Base-by-base conservation (phyloP, 2,888 invertebrate species). In the Heliconius ismenius region DNA sequence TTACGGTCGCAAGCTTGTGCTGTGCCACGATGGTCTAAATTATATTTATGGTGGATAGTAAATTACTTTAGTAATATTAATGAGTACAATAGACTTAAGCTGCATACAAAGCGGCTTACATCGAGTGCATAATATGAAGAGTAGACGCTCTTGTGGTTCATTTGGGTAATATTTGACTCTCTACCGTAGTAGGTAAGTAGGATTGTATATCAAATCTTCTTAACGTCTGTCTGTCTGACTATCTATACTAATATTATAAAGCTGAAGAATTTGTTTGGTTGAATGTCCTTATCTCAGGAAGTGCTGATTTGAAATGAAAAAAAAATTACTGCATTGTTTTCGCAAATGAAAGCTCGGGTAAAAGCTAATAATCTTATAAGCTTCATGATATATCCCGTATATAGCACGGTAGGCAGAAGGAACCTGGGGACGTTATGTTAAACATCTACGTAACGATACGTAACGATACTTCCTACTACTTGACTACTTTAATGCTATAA, bases 41-140 rank as follows among this genome's bases (percentile, higher is more conserved):
- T 6, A 65, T 36, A 24, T 21, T n/a, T 39, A 36, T 24, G 15
- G 2, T n/a, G 24, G 43, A 7, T 43, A 24, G 43, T 67, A 39
- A 67, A 67, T 67, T 26, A 67, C 24, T 67, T 67, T 7, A 24
- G 67, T 67, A 67, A 54, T 70, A 70, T 36, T 70, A 32, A 70
- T 58, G 13, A 49, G 32, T 70, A 32, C 70, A 36, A 58, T 58
- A 32, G 36, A 58, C 58, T 36, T 70, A 70, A 69, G 32, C 58
- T 70, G 24, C 58, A 70, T 24, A 32, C 32, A 58, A 70, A 70
- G 70, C 70, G 24, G 70, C 70, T 70, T 70, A 58, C 32, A 58
- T 70, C n/a, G 7, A 70, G 32, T 58, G 32, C 36, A 70, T 70
- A 36, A 54, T 36, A 70, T 58, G 58, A 70, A 70, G n/a, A 58